Evolutionary conservation across 1,140 invertebrate species (phyloP), one percentile per base, ranked within the genome.

Genomic region (Sinonovacula constricta): DNA sequence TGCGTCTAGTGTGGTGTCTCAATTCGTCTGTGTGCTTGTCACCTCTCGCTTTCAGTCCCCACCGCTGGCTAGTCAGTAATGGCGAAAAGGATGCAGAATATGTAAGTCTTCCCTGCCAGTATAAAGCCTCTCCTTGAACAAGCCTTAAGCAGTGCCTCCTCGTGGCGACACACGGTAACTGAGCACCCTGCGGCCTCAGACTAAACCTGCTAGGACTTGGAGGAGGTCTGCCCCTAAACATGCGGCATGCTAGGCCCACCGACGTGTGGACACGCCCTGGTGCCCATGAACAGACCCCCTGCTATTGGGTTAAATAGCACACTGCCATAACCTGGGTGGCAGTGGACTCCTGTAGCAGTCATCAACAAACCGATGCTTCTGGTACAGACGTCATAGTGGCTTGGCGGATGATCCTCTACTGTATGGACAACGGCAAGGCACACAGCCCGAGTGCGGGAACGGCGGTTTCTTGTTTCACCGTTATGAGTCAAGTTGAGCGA

Each of bases 11-110:
- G n/a, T n/a, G n/a, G n/a, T n/a, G n/a, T n/a, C n/a, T n/a, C n/a
- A n/a, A n/a, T n/a, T n/a, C n/a, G n/a, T n/a, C n/a, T 31, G 22
- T 65, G 62, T 65, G 62, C 62, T 45, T 65, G 62, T 65, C 62
- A 65, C 30, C 33, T 39, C n/a, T n/a, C 28, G 59, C 59, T 62
- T 56, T 56, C 59, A 31, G 30, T 15, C 59, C 31, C 59, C 14
- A 62, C 34, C 33, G 62, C 62, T 51, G 45, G 39, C 39, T 28
- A 53, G 45, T 30, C 39, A 39, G 2, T 12, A 31, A n/a, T 2
- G 22, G 65, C 18, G 45, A 68, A 68, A 68, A 51, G 39, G 51
- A 31, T 53, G 65, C 65, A 10, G 26, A 68, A 49, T 68, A 24
- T 1, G 10, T 68, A 68, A 68, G 49, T 54, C 1, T 53, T 53